These are phyloP conservation scores for Propsilocerus akamusi DNA, from an alignment of 1,140 invertebrate species.

Conservation along the genomic window DNA sequence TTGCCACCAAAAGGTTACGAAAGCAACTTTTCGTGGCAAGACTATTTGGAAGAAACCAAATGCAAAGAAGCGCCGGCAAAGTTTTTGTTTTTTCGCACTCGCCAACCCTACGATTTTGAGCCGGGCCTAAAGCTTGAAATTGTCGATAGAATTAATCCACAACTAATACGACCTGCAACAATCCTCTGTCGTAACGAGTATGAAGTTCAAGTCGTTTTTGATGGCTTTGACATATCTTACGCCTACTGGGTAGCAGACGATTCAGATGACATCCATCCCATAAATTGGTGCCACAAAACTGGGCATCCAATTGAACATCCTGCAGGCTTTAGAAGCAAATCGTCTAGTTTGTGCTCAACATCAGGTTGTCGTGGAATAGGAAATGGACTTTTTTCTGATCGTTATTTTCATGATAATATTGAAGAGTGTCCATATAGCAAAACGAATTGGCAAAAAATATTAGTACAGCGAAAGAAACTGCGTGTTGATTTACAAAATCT, in stretches of 20 bases:
- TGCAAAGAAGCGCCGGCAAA: conserved; percentile 57
- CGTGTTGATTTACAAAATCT: background rate
- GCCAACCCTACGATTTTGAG: conserved; percentile 62
- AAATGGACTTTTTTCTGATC: conserved; percentile 53
- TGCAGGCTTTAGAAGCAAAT: conserved; percentile 27
- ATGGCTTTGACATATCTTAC: conserved; percentile 75
- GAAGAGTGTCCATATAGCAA: conserved; percentile 67
- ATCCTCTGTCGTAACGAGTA: conserved; percentile 58
- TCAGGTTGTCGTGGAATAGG: conserved; percentile 64
- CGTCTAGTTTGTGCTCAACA: conserved; percentile 36
- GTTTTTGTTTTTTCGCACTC: conserved; percentile 49
- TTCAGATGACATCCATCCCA: conserved; percentile 74
- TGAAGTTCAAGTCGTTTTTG: conserved; percentile 70
- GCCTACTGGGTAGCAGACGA: conserved; percentile 85
- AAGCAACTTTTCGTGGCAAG: conserved; percentile 63
- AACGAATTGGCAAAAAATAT: conserved; percentile 16
- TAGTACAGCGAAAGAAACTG: background rate
- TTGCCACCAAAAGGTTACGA: conserved; percentile 57
- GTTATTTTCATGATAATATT: conserved; percentile 51
- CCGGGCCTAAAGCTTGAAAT: conserved; percentile 78
- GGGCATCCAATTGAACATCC: conserved; percentile 72
- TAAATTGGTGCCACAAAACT: conserved; percentile 78
- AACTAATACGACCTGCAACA: conserved; percentile 69
- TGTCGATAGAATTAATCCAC: conserved; percentile 59
- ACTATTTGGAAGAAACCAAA: conserved; percentile 61